Evolutionary conservation across 1,140 invertebrate species (phyloP).

Genomic region (Gonatopus flavifemur): DNA sequence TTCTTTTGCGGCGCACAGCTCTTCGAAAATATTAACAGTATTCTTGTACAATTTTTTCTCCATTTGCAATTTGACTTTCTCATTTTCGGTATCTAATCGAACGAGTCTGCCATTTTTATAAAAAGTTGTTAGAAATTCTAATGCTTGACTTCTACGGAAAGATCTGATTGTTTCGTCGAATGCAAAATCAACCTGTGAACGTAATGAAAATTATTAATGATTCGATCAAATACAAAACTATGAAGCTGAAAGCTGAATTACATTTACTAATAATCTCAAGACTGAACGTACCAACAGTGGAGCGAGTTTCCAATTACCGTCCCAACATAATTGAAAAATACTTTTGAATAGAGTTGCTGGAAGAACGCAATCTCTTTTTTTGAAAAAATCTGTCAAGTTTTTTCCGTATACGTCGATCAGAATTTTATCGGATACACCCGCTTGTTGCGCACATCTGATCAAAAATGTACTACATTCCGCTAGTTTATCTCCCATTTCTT

Average conservation of each 20-base stretch:
- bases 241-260: too few relatives aligned
- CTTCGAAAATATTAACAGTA: constrained; percentile 39
- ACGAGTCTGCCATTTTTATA: constrained; percentile 61
- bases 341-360: constrained; percentile 68
- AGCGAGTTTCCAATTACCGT: constrained; percentile 62
- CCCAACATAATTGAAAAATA: constrained; percentile 65
- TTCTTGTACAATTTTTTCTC: constrained; percentile 47
- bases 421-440: constrained; percentile 38
- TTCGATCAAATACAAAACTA: neutral
- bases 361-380: constrained; percentile 64
- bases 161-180: constrained; percentile 64
- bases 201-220: constrained; percentile 3
- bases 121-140: constrained; percentile 65
- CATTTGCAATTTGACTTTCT: constrained; percentile 34
- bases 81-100: constrained; percentile 27
- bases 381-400: constrained; percentile 62
- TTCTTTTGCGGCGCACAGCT: constrained; percentile 27
- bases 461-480: constrained; percentile 68
- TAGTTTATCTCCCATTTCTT: constrained; percentile 69
- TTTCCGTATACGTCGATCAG: constrained; percentile 58
- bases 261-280: neutral
- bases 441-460: constrained; percentile 62
- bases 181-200: constrained; percentile 56
- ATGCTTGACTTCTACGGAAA: constrained; percentile 65
- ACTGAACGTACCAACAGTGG: constrained; percentile 48